Conservation (phyloP, 2,797 vertebrate species). For the Okamejei kenojei region DNA sequence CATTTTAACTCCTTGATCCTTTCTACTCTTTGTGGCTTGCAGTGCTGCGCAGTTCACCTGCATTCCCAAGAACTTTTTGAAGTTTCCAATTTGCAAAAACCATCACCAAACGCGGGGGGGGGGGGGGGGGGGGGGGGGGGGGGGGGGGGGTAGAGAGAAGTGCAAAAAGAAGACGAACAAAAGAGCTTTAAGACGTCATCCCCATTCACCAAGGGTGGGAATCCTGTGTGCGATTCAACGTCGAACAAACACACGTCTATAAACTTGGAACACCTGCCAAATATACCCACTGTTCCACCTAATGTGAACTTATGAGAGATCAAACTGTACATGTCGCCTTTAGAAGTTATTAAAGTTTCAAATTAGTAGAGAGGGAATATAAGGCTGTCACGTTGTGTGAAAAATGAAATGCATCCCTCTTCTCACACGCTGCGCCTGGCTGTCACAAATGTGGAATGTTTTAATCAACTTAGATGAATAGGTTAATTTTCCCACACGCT, state of each 20-base stretch:
- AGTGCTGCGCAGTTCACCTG: neutral
- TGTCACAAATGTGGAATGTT: neutral
- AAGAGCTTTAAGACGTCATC: neutral
- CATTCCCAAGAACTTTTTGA: conserved; percentile 22
- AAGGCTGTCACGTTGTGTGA: neutral
- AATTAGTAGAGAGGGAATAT: neutral
- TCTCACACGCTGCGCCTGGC: neutral
- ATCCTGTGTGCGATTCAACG: neutral
- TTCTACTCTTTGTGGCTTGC: conserved; percentile 24
- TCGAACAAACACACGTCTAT: neutral
- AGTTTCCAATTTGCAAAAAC: neutral
- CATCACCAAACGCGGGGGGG: neutral
- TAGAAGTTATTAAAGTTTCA: neutral
- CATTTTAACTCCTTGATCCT: conserved; percentile 33
- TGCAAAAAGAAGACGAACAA: neutral
- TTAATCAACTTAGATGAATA: neutral
- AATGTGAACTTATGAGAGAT: neutral
- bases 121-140: no score
- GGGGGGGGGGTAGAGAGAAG: no score
- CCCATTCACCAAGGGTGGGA: neutral
- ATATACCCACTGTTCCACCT: neutral
- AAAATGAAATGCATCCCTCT: neutral
- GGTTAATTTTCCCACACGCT: neutral
- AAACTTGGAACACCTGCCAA: conserved; percentile 7
- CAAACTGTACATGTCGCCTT: neutral